Evolutionary conservation across 2,888 invertebrate genomes (phyloP).

Genomic region (Calameuta filiformis): DNA sequence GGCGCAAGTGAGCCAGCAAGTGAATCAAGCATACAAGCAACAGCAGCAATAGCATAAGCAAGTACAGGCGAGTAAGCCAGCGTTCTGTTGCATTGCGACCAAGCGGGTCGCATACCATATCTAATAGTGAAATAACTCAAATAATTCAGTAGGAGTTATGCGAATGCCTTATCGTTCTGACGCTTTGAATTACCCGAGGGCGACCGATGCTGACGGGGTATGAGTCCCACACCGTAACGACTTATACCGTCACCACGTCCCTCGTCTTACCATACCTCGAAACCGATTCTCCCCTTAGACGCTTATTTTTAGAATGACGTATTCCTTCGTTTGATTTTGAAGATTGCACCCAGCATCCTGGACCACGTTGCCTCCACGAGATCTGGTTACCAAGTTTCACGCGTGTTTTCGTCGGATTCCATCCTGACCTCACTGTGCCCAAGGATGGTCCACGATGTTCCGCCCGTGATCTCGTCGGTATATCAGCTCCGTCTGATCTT

Average conservation of each 20-base stretch:
- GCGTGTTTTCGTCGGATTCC: slow-evolving; percentile 43
- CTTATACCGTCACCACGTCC: background rate
- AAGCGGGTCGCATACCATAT: slow-evolving; percentile 53
- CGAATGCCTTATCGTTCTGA: slow-evolving; percentile 59
- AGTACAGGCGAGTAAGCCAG: background rate
- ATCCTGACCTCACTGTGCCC: background rate
- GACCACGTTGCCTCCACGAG: slow-evolving; percentile 42
- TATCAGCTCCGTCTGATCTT: background rate
- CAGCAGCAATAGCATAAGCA: background rate
- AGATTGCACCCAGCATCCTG: slow-evolving; percentile 45
- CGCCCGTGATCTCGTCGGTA: background rate
- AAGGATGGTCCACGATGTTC: background rate
- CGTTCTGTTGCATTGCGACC: slow-evolving; percentile 4
- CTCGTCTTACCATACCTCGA: background rate
- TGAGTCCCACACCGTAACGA: background rate
- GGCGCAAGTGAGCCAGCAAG: background rate
- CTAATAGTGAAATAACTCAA: slow-evolving; percentile 63
- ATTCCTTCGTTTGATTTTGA: slow-evolving; percentile 60
- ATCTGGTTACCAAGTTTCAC: slow-evolving; percentile 49
- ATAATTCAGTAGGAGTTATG: slow-evolving; percentile 62
- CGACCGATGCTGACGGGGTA: background rate
- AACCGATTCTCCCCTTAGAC: slow-evolving; percentile 8
- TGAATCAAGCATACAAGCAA: background rate
- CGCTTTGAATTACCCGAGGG: slow-evolving; percentile 54
- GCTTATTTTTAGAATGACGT: slow-evolving; percentile 61